A percentile compares a stretch with the other conserved stretches of the same genome.
Conservation (phyloP, 1,140 invertebrate genomes). For the Acromyrmex echinatior region DNA sequence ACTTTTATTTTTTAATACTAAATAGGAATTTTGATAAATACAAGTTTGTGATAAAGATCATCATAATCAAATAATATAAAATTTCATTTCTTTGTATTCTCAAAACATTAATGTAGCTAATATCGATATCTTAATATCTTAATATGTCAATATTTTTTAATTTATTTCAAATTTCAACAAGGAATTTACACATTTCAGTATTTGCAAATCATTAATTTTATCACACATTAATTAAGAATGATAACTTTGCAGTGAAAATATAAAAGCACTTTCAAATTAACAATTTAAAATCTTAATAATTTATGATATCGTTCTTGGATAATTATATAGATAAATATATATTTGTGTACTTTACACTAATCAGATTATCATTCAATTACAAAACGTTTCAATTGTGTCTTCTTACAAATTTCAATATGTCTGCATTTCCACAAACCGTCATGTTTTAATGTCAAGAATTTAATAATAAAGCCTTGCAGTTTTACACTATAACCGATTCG, state of each 20-base stretch:
- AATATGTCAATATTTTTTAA: not conserved
- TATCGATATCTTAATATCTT: too few species aligned
- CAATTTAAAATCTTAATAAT: not conserved
- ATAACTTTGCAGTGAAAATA: not conserved
- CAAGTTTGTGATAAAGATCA: not conserved
- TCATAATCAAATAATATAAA: not conserved
- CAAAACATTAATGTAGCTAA: not conserved
- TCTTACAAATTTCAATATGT: not conserved
- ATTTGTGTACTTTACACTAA: not conserved
- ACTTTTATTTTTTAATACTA: conserved; percentile 7
- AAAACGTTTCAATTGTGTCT: not conserved
- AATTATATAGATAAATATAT: not conserved
- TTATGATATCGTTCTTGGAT: not conserved
- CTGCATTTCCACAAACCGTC: not conserved
- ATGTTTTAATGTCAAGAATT: not conserved
- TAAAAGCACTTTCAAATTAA: not conserved
- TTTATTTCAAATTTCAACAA: not conserved
- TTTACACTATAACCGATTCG: not conserved
- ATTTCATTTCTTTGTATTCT: not conserved
- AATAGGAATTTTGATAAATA: not conserved
- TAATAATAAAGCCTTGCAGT: not conserved
- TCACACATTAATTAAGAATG: not conserved
- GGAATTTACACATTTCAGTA: not conserved
- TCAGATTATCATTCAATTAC: not conserved
- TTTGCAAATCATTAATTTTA: not conserved